Conservation (phyloP, 2,113 vertebrate genomes). For the cattle (Bos taurus) region DNA sequence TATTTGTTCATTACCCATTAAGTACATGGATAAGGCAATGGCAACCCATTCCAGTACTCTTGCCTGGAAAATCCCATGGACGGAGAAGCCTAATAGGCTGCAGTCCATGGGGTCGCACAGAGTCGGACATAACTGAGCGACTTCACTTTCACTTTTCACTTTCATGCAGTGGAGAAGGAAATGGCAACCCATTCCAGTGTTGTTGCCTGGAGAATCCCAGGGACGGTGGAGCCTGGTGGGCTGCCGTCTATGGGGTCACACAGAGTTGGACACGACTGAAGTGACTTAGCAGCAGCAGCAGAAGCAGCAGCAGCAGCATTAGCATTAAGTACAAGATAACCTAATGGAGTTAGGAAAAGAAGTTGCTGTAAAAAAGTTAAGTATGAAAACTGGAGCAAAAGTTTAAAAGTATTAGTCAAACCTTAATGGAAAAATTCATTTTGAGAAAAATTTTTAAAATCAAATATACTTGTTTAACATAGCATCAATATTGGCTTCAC, state of each 20-base stretch:
- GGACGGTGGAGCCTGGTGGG: background rate
- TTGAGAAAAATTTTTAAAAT: background rate
- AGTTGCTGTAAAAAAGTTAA: background rate
- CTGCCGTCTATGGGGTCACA: background rate
- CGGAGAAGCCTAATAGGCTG: background rate
- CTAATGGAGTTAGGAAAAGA: background rate
- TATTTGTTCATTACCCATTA: background rate
- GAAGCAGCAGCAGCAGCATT: background rate
- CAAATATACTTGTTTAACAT: background rate
- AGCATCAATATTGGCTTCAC: background rate
- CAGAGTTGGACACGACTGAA: accelerated
- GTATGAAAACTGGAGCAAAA: background rate
- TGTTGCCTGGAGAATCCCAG: background rate
- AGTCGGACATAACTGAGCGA: background rate
- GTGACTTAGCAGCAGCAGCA: background rate
- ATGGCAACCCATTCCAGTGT: background rate
- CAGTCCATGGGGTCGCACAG: background rate
- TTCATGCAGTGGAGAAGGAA: background rate
- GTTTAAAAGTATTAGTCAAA: background rate
- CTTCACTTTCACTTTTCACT: background rate
- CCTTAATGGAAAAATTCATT: background rate
- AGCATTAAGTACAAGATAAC: background rate
- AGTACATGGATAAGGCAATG: background rate
- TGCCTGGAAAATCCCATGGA: background rate
- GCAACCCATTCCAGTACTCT: background rate